Base-by-base conservation (phyloP, 2,888 invertebrate genomes). In the Blastobasis lacticolella region DNA sequence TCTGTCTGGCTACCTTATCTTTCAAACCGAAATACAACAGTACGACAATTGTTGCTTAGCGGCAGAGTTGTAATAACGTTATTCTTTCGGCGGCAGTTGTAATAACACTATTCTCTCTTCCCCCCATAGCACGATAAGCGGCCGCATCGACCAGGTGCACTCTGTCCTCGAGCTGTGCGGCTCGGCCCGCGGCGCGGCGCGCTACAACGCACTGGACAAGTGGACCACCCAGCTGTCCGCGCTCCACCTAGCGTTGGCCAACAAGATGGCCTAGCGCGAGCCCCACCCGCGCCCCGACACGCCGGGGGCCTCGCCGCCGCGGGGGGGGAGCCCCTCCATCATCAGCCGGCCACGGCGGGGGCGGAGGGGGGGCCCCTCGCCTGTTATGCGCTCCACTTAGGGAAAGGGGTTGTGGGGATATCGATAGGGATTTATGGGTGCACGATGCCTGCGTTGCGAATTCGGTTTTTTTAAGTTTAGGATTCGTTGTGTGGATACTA, bases 141-240 rank as follows among this genome's bases (percentile, higher is more conserved):
- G 95, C 0, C 92, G 95, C 72, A 95, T 95, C 69, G 95, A 95
- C 89, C 98, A 99, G 88, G 97, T 97, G 57, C 95, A 97, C 86
- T 95, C 97, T 63, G 97, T 98, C 54, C 88, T 98, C 64, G 96
- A 97, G 82, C 88, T 98, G 73, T 93, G 73, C 91, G 93, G 68
- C 92, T 94, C 9, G 61, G 93, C 94, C 49, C 91, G 94, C 59
- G 87, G 94, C 71, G 95, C 95, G 49, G 94, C 95, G 49, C 92
- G 97, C 55, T 98, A 98, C 86, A 91, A 91, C 69, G 98, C 98
- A 47, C 91, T 98, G 71, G 98, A 98, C 84, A 96, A 96, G 89
- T 98, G 98, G 98, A 97, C 97, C 55, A 92, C 93, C 78, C 97
- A 98, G 88, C 91, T 98, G 59, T 90, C 93, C 62, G 92, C 94